These are phyloP conservation scores for Solea senegalensis DNA, from an alignment of 2,113 vertebrate species.

Conservation along the genomic window DNA sequence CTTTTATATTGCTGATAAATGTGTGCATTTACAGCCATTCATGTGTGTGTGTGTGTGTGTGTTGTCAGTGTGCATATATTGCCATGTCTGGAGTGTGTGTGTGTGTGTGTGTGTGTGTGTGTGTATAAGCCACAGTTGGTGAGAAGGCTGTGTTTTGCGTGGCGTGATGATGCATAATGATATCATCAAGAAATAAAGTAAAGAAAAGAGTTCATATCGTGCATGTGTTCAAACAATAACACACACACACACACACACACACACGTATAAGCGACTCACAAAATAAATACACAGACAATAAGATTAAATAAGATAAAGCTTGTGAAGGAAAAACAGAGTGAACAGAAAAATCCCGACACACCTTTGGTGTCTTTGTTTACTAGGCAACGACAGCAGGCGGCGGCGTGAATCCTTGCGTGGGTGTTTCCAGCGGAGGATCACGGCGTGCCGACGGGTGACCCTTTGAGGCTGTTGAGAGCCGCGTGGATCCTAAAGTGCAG, in stretches of 20 bases:
- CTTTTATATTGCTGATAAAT: conserved; percentile 48
- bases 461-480: conserved; percentile 89
- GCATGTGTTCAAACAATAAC: too few relatives aligned
- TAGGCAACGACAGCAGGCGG: too few relatives aligned
- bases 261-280: too few relatives aligned
- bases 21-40: conserved; percentile 36
- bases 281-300: too few relatives aligned
- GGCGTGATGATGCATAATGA: conserved; percentile 5
- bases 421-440: conserved; percentile 38
- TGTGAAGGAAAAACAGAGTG: too few relatives aligned
- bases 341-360: too few relatives aligned
- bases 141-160: conserved; percentile 59
- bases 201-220: neutral
- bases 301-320: too few relatives aligned
- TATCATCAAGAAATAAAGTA: neutral
- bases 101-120: conserved; percentile 19
- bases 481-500: conserved; percentile 98
- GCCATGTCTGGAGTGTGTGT: conserved; percentile 8
- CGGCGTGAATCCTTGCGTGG: neutral
- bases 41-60: conserved; percentile 23
- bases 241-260: too few relatives aligned
- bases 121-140: conserved; percentile 62
- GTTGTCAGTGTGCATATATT: neutral
- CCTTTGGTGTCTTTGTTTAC: too few relatives aligned
- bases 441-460: conserved; percentile 82